Evolutionary conservation across 2,113 vertebrate species (phyloP), one percentile per base, ranked within the genome.

Genomic region (Chloebia gouldiae): DNA sequence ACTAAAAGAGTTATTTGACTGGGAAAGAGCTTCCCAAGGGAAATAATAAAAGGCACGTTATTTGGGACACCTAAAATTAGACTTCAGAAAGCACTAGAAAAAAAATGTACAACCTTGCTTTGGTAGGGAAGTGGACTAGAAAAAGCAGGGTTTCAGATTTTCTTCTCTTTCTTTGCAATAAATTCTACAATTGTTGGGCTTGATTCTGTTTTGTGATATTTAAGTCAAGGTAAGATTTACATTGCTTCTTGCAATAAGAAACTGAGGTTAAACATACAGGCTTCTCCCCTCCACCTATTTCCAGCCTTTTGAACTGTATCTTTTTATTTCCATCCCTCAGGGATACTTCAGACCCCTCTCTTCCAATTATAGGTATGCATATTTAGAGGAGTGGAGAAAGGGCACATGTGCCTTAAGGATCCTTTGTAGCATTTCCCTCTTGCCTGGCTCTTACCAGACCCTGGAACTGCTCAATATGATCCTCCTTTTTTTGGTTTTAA

Each of bases 1-100:
- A 76, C 77, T 44, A 35, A 44, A 47, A 76, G 49, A 91, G 28
- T 72, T 95, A 89, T 54, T 85, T 96, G 78, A 91, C 50, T 87
- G 51, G 24, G 47, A 88, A 86, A 88, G 72, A 93, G 47, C 72
- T 92, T 86, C 95, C 75, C 90, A 64, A 47, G 69, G 69, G 95
- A 94, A 92, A 90, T 95, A 92, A 86, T 76, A 86, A 56, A 95
- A 96, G 77, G 23, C 69, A 86, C 30, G 11, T 92, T 96, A 95
- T 97, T 90, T 93, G 88, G 96, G 93, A 89, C 96, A 92, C 37
- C 92, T 97, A 97, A 95, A 95, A 95, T 96, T 96, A 96, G 92
- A 79, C 30, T 83, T 64, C 49, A 92, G 65, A 90, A 86, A 71
- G 80, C 64, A 61, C 76, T 86, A 75, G 92, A 95, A 96, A 95